Base-by-base conservation (phyloP, 1,140 invertebrate genomes). In the Eupristina koningsbergeri region DNA sequence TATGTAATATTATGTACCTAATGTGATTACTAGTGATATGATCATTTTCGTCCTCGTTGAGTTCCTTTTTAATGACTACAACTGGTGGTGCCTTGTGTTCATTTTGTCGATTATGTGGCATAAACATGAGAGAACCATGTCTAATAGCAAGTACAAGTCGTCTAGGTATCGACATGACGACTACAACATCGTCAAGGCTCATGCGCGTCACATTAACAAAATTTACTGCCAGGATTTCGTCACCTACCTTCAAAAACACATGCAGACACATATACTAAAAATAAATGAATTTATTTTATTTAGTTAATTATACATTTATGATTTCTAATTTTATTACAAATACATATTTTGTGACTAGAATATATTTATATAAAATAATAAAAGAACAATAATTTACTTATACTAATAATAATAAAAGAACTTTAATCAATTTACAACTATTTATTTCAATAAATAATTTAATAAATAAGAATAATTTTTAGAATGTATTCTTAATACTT, bases 91-190 rank as follows among this genome's bases (percentile, higher is more conserved):
- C 95, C 90, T 97, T 97, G 89, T 96, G 96, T 89, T 98, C 97
- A 2, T 95, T 94, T 64, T 92, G 91, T 86, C 91, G 91, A 86
- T 87, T 91, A 26, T 92, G 91, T 26, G 91, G 88, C 22, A 92
- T 81, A n/a, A 92, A 81, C 80, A 92, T 91, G 80, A 95, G 95
- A 47, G 93, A 90, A 83, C 96, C 93, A 87, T 96, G 96, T 85
- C 98, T 94, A 69, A 98, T 98, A 84, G 97, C 98, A 76, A 99
- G 94, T 36, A 99, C 95, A 87, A 99, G 94, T 87, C 98, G 95
- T 88, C 98, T 94, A 1, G 99, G 98, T 93, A 99, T 99, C 87
- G 98, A 99, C 97, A 99, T 99, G 88, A 99, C 97, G 88, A 99
- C 98, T 78, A 99, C 98, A 63, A 99, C 98, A 92, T 99, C 98